Evolutionary conservation across 2,113 vertebrate genomes (phyloP).

Genomic region (Octodon degus): DNA sequence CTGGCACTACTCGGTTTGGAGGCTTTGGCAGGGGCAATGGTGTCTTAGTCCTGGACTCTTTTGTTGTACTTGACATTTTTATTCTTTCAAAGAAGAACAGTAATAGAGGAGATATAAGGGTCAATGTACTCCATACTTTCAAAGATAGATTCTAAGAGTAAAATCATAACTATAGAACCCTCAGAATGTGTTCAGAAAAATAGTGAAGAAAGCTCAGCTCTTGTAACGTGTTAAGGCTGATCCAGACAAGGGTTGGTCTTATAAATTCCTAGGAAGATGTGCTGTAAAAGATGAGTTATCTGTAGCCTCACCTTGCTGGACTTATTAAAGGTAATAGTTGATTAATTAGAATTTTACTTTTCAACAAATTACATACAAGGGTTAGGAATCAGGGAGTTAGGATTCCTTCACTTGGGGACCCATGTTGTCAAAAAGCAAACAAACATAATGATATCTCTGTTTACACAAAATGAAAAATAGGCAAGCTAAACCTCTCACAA

Average conservation of each 20-base stretch:
- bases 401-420: background rate
- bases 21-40: accelerated
- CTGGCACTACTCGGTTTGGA: background rate
- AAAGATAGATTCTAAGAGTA: background rate
- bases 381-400: background rate
- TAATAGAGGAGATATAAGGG: background rate
- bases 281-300: background rate
- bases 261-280: background rate
- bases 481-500: background rate
- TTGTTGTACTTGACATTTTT: background rate
- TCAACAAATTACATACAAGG: background rate
- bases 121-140: background rate
- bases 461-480: slow-evolving; percentile 10
- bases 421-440: background rate
- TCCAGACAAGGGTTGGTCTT: background rate
- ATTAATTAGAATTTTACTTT: background rate
- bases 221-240: background rate
- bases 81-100: background rate
- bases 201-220: background rate
- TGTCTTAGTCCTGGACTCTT: background rate
- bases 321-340: background rate
- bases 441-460: background rate
- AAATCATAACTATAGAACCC: accelerated
- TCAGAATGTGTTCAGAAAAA: background rate
- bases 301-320: background rate